Percentiles rank a stretch among this genome's conserved stretches.
Evolutionary conservation across 2,888 invertebrate species (phyloP).

Genomic region (Pyrrhosoma nymphula): DNA sequence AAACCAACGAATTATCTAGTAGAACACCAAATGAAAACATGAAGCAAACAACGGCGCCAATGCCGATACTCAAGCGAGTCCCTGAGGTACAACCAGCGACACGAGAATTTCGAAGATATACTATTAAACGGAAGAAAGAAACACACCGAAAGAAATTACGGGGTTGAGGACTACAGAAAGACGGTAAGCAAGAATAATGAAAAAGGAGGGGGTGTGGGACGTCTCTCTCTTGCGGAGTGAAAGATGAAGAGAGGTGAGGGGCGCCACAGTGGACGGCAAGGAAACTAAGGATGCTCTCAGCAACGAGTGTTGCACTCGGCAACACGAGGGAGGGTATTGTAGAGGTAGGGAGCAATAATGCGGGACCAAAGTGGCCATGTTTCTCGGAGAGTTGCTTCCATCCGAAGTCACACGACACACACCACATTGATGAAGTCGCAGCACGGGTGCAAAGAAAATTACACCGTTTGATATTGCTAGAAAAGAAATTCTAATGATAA

Average conservation of each 20-base stretch:
- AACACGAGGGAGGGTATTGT: not conserved
- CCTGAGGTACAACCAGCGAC: too few relatives aligned
- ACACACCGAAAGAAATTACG: not conserved
- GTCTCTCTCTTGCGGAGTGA: not conserved
- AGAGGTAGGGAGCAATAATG: not conserved
- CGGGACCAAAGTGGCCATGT: not conserved
- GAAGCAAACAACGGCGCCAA: too few relatives aligned
- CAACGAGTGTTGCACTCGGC: constrained; percentile 18
- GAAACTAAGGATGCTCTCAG: constrained; percentile 33
- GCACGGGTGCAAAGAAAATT: too few relatives aligned
- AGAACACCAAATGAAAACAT: too few relatives aligned
- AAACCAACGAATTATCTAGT: too few relatives aligned
- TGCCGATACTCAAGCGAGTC: too few relatives aligned
- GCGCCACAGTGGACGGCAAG: constrained; percentile 12
- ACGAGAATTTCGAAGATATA: too few relatives aligned
- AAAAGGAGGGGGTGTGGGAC: not conserved
- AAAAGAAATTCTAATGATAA: too few relatives aligned
- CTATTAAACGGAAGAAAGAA: not conserved
- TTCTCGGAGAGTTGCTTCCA: not conserved
- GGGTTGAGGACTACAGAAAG: not conserved
- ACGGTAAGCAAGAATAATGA: not conserved
- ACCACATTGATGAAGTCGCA: too few relatives aligned
- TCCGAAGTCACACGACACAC: not conserved
- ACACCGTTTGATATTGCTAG: too few relatives aligned
- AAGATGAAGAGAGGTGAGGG: not conserved